phyloP scores from a whole-genome alignment of 1,140 invertebrate species.

The Drosophila tsacasi region DNA sequence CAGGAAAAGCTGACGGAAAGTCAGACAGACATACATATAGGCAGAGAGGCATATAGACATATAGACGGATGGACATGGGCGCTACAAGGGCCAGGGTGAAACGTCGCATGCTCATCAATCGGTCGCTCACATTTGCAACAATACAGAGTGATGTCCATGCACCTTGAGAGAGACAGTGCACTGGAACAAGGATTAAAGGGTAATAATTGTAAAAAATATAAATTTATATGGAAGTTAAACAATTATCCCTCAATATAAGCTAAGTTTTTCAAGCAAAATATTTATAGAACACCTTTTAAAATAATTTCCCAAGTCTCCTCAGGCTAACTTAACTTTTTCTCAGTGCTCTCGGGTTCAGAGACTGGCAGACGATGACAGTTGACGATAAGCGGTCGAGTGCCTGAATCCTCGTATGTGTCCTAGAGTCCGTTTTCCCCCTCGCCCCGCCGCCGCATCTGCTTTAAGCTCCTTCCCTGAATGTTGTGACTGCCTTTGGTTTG shows the following conservation, averaged over 20 bases:
- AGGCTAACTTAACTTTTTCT: background rate
- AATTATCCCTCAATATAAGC: background rate
- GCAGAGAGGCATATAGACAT: slow-evolving; percentile 16
- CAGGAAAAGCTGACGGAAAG: slow-evolving; percentile 18
- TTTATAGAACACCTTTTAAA: background rate
- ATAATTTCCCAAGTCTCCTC: background rate
- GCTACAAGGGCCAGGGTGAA: slow-evolving; percentile 4
- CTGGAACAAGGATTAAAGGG: background rate
- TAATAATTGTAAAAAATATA: background rate
- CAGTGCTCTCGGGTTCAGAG: slow-evolving; percentile 24
- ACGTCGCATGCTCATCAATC: slow-evolving; percentile 70
- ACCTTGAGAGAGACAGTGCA: slow-evolving; percentile 52
- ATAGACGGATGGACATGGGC: background rate
- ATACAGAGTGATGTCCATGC: slow-evolving; percentile 60
- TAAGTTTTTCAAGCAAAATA: background rate
- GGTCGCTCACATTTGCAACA: slow-evolving; percentile 60
- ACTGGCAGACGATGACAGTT: slow-evolving; percentile 69
- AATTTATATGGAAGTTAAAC: background rate
- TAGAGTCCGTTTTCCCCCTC: background rate
- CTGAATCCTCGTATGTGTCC: slow-evolving; percentile 43
- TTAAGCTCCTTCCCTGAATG: slow-evolving; percentile 21
- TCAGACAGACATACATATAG: slow-evolving; percentile 12
- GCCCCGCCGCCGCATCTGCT: too few species aligned
- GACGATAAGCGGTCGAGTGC: slow-evolving; percentile 65
- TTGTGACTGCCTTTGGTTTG: slow-evolving; percentile 63